Percentiles rank a stretch among this genome's conserved stretches.
Conservation (phyloP, 2,113 vertebrate species). For the Chiloscyllium plagiosum region DNA sequence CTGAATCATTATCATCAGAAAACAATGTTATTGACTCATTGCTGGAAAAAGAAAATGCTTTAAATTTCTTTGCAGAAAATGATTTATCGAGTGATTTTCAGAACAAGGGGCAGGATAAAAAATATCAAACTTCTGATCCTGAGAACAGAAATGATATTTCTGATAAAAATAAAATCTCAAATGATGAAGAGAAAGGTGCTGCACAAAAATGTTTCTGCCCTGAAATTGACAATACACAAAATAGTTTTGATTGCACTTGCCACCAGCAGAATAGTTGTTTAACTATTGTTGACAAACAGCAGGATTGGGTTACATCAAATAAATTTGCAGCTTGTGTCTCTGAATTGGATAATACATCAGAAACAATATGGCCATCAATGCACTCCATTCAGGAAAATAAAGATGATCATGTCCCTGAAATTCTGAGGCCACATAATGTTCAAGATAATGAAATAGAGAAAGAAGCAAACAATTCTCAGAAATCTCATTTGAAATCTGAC, state of each 20-base stretch:
- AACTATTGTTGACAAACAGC: neutral
- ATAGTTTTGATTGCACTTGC: neutral
- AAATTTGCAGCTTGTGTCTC: neutral
- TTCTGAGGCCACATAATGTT: neutral
- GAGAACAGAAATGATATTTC: neutral
- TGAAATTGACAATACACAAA: neutral
- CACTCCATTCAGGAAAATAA: neutral
- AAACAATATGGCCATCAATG: neutral
- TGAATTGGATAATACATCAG: neutral
- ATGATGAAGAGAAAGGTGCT: neutral
- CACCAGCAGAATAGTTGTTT: neutral
- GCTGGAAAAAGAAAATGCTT: constrained; percentile 65
- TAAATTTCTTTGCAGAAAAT: constrained; percentile 60
- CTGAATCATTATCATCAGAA: constrained; percentile 45
- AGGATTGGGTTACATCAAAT: neutral
- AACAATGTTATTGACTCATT: constrained; percentile 60
- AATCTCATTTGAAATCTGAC: constrained; percentile 1
- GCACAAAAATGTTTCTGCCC: neutral
- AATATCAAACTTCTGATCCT: neutral
- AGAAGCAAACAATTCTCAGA: neutral
- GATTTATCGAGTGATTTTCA: constrained; percentile 30
- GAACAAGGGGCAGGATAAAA: neutral
- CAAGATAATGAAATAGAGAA: neutral
- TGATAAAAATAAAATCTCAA: neutral
- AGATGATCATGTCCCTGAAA: neutral